Evolutionary conservation across 2,797 vertebrate genomes (phyloP).

Genomic region (Pseudochirops corinnae): DNA sequence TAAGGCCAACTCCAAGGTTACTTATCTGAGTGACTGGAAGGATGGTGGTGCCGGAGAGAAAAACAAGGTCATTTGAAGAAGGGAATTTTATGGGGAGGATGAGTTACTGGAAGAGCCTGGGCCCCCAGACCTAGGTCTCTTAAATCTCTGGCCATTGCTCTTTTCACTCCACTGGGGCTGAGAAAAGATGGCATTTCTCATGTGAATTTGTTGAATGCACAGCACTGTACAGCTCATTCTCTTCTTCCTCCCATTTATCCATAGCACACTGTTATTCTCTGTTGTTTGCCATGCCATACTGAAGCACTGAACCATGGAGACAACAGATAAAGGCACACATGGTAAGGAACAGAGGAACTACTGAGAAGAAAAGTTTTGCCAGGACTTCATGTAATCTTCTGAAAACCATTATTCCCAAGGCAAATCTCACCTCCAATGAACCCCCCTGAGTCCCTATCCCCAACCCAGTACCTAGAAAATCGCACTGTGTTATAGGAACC

Average conservation of each 20-base stretch:
- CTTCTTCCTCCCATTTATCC: background rate
- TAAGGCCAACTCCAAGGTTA: background rate
- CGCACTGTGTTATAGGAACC: background rate
- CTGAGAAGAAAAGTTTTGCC: slow-evolving; percentile 31
- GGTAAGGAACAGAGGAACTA: background rate
- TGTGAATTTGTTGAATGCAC: background rate
- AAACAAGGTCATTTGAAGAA: background rate
- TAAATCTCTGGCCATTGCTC: background rate
- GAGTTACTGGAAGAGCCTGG: background rate
- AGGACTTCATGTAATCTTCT: background rate
- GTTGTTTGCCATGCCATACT: background rate
- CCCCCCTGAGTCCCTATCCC: background rate
- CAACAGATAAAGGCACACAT: background rate
- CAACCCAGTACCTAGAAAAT: background rate
- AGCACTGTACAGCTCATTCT: background rate
- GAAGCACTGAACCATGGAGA: background rate
- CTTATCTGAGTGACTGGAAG: background rate
- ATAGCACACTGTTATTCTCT: background rate
- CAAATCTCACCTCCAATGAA: background rate
- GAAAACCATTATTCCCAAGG: slow-evolving; percentile 5
- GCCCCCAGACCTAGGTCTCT: background rate
- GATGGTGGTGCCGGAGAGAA: background rate
- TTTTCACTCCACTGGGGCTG: background rate
- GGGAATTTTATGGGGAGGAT: background rate
- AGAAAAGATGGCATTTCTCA: background rate